Base-by-base conservation (phyloP, 2,888 invertebrate species). In the Cataglyphis rosenhaueri region DNA sequence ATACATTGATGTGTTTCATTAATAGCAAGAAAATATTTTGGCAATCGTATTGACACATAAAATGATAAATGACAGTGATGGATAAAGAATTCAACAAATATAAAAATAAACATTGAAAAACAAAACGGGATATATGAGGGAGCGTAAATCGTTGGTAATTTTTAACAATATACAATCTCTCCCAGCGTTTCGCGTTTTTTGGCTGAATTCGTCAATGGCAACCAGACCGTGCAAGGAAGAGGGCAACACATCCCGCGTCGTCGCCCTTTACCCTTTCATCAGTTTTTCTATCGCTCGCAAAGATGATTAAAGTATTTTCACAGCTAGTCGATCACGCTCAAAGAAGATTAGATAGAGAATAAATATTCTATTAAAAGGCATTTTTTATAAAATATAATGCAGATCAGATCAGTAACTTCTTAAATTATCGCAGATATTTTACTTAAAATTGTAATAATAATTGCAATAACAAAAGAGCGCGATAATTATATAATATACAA, bases 261-360 rank as follows among this genome's bases (percentile, higher is more conserved):
- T 41, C 44, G 65, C 65, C 41, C 65, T 65, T 44, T 65, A 44
- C 25, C 41, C 41, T 65, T 65, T 65, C 65, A 25, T 9, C 65
- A 44, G 41, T 25, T 41, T 44, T 65, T 25, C 41, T 32, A 4
- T 21, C 25, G 41, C 41, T 65, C 65, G 41, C 41, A 65, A 44
- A 65, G 8, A 6, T 38, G 41, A 21, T 32, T 38, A n/a, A 41
- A 10, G 21, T 65, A 32, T 41, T 65, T 65, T 65, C 25, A 44
- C 18, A 65, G 44, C 25, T 64, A 64, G 6, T 65, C 25, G 65
- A 25, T 65, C 25, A 41, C 41, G 41, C 15, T 65, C 65, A 65
- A 65, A 65, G 65, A 65, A 65, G 65, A 65, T 65, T 65, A 65
- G 65, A 65, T 65, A 41, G 15, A 41, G 25, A 8, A 44, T 21